Base-by-base conservation (phyloP, 2,888 invertebrate genomes). In the Macrosoma leucophasiata region DNA sequence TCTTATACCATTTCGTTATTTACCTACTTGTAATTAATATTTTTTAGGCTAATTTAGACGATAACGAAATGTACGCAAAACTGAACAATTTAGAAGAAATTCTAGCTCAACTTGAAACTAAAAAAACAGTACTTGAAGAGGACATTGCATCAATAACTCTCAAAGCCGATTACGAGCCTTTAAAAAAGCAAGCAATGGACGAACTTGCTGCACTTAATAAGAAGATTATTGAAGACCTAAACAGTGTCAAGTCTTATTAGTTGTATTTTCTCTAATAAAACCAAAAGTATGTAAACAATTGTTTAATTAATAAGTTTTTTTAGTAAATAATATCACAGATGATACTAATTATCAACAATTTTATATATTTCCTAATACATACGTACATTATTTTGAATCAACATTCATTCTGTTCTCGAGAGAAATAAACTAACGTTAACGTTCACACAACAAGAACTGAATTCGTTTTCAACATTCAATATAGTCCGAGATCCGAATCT, bases 41-140 rank as follows among this genome's bases (percentile, higher is more conserved):
- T 28, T 33, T 72, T 27, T 81, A 91, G 86, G 68, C 79, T 36
- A 86, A 86, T 51, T 74, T 93, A 7, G 86, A 89, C 38, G 90
- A 89, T 17, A 92, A 92, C 59, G 92, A 92, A 64, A 89, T 90
- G 60, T 89, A 89, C 52, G 65, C 82, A 1, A 90, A 91, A 64
- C 74, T 93, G n/a, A 87, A 86, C 44, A 87, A 79, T 26, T 62
- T 93, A 44, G 92, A 93, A 62, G 88, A 89, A 32, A 90, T 91
- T 58, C 74, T 92, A 51, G 87, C 89, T 7, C 87, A 89, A 36
- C 66, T 91, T 18, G 91, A 90, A 51, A 87, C 87, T 43, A 89
- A 88, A 46, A 92, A 91, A 61, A 88, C 87, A 37, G 84, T 88
- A 6, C 73, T 91, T 48, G 85, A 88, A 58, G 89, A 90, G 52